Evolutionary conservation across 2,888 invertebrate genomes (phyloP), one percentile per base, ranked within the genome.

Genomic region (Psylliodes chrysocephalus): DNA sequence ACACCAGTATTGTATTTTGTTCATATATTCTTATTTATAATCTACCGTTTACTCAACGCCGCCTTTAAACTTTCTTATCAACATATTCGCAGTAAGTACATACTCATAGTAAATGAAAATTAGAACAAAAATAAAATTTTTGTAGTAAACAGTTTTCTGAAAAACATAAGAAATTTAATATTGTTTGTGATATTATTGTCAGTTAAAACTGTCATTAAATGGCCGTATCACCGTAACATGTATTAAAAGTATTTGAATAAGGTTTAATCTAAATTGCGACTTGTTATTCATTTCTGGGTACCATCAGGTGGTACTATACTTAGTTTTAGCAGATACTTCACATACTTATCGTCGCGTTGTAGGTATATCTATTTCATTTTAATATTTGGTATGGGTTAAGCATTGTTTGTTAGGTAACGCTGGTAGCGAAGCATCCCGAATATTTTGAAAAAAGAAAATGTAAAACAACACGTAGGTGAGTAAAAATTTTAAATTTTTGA

Each of bases 221-320:
- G 8, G 18, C 17, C 18, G 12, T 42, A 47, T 28, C 47, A 6
- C 25, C 8, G 14, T 47, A 44, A 25, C 22, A 28, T 8, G 14
- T 19, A 49, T 28, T 28, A 30, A 28, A 46, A 15, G 6, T 49
- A 49, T 49, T 49, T 28, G 28, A 14, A 14, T 30, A 25, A 15
- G 42, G 8, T 18, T 42, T 42, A 14, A 42, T 42, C 42, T 42
- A 18, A 42, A 42, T 42, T 42, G 42, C 42, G 49, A 30, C 25
- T 49, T 49, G 49, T 49, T 28, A 28, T 49, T 49, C 15, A 22
- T 46, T n/a, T 46, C 22, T 22, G 7, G 46, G 49, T 49, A 17
- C 49, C 49, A 49, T 49, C 12, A 49, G 28, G 49, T 46, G 46
- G 46, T 49, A 49, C 17, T 49, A 28, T 17, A 12, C 22, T 22